A percentile compares a stretch with the other conserved stretches of the same genome.
Evolutionary conservation across 2,113 vertebrate genomes (phyloP).

Genomic region (Corythaeola cristata): DNA sequence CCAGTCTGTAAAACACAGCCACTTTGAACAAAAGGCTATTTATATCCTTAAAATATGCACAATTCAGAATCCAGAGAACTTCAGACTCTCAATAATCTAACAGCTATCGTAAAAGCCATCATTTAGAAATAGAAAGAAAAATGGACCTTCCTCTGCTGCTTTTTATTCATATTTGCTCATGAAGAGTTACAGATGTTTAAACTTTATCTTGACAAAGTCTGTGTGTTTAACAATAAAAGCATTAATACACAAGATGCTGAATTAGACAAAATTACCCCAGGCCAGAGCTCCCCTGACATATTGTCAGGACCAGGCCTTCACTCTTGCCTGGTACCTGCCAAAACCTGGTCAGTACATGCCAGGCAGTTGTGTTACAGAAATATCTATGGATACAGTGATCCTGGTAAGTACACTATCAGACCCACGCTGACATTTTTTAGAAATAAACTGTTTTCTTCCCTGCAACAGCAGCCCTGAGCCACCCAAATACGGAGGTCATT

Average conservation of each 20-base stretch:
- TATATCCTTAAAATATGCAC: constrained; percentile 6
- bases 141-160: not conserved
- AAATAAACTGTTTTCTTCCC: not conserved
- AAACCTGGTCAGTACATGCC: not conserved
- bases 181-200: not conserved
- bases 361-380: not conserved
- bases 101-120: not conserved
- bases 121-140: not conserved
- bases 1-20: not conserved
- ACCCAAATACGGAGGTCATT: not conserved
- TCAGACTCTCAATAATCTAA: not conserved
- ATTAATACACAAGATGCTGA: not conserved
- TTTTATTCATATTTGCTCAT: not conserved
- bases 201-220: not conserved
- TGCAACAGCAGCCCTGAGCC: not conserved
- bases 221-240: not conserved
- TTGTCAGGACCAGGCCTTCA: not conserved
- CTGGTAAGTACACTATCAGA: not conserved
- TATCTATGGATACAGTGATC: not conserved
- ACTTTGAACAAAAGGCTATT: not conserved
- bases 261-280: not conserved
- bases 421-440: not conserved
- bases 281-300: not conserved
- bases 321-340: not conserved
- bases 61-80: not conserved